Base-by-base conservation (phyloP, 2,113 vertebrate species). In the Alectura lathami region DNA sequence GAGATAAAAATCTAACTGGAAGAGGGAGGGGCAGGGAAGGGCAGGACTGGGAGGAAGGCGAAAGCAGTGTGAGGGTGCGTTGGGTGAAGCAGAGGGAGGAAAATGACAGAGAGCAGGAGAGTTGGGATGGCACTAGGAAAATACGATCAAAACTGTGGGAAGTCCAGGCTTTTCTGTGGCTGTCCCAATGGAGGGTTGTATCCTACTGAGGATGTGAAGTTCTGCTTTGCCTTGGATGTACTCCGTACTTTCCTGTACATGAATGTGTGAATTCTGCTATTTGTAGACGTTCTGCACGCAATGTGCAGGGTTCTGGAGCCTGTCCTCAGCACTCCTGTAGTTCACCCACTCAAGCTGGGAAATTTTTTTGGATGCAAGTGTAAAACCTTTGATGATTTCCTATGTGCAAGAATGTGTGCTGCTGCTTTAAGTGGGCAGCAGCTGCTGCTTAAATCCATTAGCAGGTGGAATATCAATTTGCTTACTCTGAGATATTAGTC, bases 391-490 rank as follows among this genome's bases (percentile, higher is more conserved):
- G 47, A 40, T 62, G 29, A 32, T 47, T 67, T 76, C 56, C n/a
- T 23, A 1, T 30, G 13, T 42, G 27, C 34, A 16, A 38, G 56
- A 82, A 38, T 13, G 23, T 7, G 40, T 42, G 48, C 78, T 87
- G 32, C 54, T 80, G 43, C 64, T 86, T 54, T 36, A 38, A 3
- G 4, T 42, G 13, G 38, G 24, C 30, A 89, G 45, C 68, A 77
- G 80, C 72, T 74, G 62, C 78, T 81, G 24, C 66, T 76, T 50
- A 23, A 50, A 60, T 51, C 60, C 56, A 23, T 78, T 78, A 79
- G 83, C 77, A 64, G 83, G 34, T 86, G 79, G 76, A 88, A 86
- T 21, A 64, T 42, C 53, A 78, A 40, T 86, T 88, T 83, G 94
- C 83, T 90, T 86, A 86, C 0, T 0, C 51, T 64, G 78, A 59